These are phyloP conservation scores for Thelaira solivaga DNA, from an alignment of 2,888 invertebrate species.

Conservation along the genomic window DNA sequence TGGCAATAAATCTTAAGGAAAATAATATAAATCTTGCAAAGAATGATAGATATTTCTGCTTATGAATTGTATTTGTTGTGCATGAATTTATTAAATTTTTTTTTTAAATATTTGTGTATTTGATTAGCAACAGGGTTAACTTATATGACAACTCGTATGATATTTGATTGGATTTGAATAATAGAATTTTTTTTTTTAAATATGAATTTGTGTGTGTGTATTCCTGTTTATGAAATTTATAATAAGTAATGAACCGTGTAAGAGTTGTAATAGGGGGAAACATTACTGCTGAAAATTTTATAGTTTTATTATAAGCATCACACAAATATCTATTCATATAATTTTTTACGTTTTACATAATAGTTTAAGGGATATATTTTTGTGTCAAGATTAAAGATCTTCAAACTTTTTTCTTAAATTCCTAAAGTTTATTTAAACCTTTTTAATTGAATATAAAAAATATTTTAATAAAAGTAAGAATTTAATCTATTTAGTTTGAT, in stretches of 20 bases:
- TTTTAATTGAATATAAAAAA: too few relatives aligned
- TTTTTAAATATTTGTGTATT: background rate
- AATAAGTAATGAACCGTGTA: background rate
- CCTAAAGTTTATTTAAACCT: too few relatives aligned
- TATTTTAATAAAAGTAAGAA: too few relatives aligned
- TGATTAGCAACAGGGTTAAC: conserved; percentile 20
- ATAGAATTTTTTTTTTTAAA: background rate
- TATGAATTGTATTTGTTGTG: background rate
- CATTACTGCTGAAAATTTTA: too few relatives aligned
- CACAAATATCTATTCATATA: too few relatives aligned
- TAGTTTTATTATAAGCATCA: too few relatives aligned
- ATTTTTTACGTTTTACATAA: too few relatives aligned
- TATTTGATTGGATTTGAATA: conserved; percentile 10
- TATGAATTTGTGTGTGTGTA: background rate
- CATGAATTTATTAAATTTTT: background rate
- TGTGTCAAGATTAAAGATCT: too few relatives aligned
- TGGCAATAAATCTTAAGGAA: conserved; percentile 40
- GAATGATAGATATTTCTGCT: conserved; percentile 35
- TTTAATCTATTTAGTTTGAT: too few relatives aligned
- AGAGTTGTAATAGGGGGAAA: background rate
- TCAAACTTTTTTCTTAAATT: too few relatives aligned
- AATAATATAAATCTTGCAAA: conserved; percentile 45
- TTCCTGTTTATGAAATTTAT: background rate
- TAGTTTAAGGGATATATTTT: too few relatives aligned
- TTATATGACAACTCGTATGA: background rate